Evolutionary conservation across 2,888 invertebrate species (phyloP), one percentile per base, ranked within the genome.

Genomic region (Xanthorhoe designata): DNA sequence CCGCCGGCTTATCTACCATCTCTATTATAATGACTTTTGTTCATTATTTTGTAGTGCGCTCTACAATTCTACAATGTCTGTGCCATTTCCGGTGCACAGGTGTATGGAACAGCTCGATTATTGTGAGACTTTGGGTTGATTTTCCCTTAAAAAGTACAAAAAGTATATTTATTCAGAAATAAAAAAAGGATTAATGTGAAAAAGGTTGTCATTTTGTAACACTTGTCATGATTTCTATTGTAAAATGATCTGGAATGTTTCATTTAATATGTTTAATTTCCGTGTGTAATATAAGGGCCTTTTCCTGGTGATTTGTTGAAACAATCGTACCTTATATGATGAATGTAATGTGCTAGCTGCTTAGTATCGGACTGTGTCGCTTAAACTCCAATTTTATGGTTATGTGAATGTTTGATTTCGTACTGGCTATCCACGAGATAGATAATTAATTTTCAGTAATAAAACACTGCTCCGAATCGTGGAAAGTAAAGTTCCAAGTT

Each of bases 11-110:
- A 92, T 92, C 92, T 80, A 69, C 82, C 83, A 92, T 91, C 90
- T 89, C 78, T 84, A 86, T 87, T 89, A 90, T 91, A 89, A 92
- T 91, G 85, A 91, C 87, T 91, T 88, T 91, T 87, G 89, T 91
- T 92, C 90, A 91, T 92, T 91, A 92, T 92, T 91, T 90, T 86
- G 88, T 87, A 86, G 90, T 81, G 66, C 82, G 82, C 76, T 83
- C 79, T 82, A 80, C 84, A 57, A 29, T 61, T 53, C 60, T 54
- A 81, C 84, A 82, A 57, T 78, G 88, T 89, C 86, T 87, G 85
- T 76, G 76, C 78, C 77, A 82, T 86, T 90, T 91, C 92, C 92
- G 90, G 81, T 82, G 32, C 38, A 52, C 15, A 57, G 61, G 7
- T 38, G 10, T 49, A 10, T 2, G 5, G 15, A 57, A 53, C 17